Evolutionary conservation across 2,113 vertebrate species (phyloP).

Genomic region (Edolisoma coerulescens): DNA sequence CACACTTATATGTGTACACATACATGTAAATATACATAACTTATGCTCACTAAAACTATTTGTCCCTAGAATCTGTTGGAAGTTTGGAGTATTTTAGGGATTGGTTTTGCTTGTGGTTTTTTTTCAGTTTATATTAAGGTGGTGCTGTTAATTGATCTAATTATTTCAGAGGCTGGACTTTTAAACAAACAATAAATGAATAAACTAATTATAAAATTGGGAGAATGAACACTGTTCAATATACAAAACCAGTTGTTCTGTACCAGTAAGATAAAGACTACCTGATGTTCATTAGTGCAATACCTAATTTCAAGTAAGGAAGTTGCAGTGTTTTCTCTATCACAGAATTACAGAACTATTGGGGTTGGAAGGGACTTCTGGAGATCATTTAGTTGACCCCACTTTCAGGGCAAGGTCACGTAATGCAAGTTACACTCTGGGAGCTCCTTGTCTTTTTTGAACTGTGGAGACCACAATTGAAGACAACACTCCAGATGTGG

Average conservation of each 20-base stretch:
- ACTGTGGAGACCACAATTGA: rapidly evolving
- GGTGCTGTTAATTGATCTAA: background rate
- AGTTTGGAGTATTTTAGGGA: background rate
- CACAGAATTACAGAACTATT: background rate
- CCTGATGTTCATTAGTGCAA: rapidly evolving
- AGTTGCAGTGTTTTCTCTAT: background rate
- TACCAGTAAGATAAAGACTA: background rate
- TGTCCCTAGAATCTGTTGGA: background rate
- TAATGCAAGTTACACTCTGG: too few species aligned
- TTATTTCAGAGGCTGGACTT: background rate
- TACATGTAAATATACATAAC: too few species aligned
- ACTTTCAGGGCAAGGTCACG: too few species aligned
- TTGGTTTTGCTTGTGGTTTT: background rate
- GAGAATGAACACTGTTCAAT: background rate
- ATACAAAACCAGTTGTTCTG: background rate
- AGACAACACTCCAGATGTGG: background rate
- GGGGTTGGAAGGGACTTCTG: background rate
- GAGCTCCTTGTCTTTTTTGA: background rate
- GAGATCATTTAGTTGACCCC: background rate
- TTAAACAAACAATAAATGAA: background rate
- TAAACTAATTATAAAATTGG: background rate
- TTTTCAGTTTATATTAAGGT: background rate
- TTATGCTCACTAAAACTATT: background rate
- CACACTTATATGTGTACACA: rapidly evolving
- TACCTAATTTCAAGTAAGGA: background rate